Evolutionary conservation across 2,888 invertebrate genomes (phyloP).

Genomic region (Augochlorella aurata): DNA sequence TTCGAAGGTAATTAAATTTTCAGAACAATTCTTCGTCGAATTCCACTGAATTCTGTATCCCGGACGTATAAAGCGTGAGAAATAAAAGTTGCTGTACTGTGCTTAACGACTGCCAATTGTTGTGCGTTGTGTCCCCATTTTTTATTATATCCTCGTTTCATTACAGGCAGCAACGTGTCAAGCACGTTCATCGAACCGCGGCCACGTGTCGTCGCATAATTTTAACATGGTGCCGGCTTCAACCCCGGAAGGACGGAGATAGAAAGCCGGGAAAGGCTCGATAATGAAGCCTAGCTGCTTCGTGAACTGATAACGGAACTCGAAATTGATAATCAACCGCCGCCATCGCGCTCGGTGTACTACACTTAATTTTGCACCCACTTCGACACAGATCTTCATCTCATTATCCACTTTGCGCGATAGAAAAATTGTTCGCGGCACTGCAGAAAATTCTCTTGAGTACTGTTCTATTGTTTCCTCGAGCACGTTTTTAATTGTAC

Average conservation of each 20-base stretch:
- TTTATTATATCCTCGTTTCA: background rate
- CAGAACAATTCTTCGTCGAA: background rate
- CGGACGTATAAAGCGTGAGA: no score
- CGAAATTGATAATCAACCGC: background rate
- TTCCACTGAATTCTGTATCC: no score
- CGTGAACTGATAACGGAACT: background rate
- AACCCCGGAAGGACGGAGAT: constrained; percentile 1
- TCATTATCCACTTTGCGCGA: background rate
- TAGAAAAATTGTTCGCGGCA: background rate
- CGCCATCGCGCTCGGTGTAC: background rate
- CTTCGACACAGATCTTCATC: background rate
- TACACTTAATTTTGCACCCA: background rate
- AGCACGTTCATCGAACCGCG: constrained; percentile 7
- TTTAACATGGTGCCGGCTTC: constrained; percentile 10
- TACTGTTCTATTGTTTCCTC: background rate
- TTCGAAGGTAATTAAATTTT: no score
- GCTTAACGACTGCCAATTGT: no score
- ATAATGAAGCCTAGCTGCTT: constrained; percentile 26
- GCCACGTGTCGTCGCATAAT: constrained; percentile 39
- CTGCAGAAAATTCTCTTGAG: background rate
- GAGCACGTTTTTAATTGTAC: background rate
- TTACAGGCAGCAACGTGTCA: constrained; percentile 4
- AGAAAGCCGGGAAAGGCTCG: background rate
- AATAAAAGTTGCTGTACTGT: no score
- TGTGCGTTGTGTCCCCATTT: background rate